Evolutionary conservation across 2,797 vertebrate genomes (phyloP).

Genomic region (Hippocampus kuda): DNA sequence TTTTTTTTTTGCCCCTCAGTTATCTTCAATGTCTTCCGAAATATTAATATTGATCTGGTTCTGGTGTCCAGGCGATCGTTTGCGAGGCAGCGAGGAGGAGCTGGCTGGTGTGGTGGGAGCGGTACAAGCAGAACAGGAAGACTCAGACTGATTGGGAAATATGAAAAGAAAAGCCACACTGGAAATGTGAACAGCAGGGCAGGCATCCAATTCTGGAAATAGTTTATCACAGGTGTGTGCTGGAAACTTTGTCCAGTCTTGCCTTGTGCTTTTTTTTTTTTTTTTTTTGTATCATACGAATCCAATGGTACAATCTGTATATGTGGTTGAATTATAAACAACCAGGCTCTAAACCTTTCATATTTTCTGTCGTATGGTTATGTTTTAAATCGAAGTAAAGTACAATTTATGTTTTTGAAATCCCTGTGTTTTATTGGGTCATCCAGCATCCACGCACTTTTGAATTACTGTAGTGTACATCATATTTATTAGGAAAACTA

Average conservation of each 20-base stretch:
- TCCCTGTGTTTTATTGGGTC: conserved; percentile 1
- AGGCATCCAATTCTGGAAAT: not conserved
- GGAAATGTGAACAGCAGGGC: not conserved
- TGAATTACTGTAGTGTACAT: conserved; percentile 20
- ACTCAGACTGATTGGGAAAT: conserved; percentile 71
- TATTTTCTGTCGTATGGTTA: conserved; percentile 16
- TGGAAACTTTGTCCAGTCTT: conserved; percentile 10
- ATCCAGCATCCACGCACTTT: conserved; percentile 1
- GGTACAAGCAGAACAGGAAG: conserved; percentile 62
- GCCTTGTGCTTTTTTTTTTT: conserved; percentile 5
- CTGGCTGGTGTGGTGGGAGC: conserved; percentile 74
- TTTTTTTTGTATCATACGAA: conserved; percentile 14
- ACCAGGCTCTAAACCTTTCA: conserved; percentile 6
- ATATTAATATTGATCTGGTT: not conserved
- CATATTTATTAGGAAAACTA: conserved; percentile 57
- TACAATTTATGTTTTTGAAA: conserved; percentile 18
- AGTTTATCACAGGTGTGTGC: not conserved
- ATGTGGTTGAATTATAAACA: conserved; percentile 11
- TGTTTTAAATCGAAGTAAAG: conserved; percentile 45
- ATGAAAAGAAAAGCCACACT: not conserved
- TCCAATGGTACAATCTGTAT: conserved; percentile 12
- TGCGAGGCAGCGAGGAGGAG: conserved; percentile 83
- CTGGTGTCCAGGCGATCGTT: conserved; percentile 75
- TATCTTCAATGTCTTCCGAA: no score
- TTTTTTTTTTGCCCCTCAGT: no score